Evolutionary conservation across 2,113 vertebrate genomes (phyloP), one percentile per base, ranked within the genome.

Genomic region (Tragelaphus strepsiceros): DNA sequence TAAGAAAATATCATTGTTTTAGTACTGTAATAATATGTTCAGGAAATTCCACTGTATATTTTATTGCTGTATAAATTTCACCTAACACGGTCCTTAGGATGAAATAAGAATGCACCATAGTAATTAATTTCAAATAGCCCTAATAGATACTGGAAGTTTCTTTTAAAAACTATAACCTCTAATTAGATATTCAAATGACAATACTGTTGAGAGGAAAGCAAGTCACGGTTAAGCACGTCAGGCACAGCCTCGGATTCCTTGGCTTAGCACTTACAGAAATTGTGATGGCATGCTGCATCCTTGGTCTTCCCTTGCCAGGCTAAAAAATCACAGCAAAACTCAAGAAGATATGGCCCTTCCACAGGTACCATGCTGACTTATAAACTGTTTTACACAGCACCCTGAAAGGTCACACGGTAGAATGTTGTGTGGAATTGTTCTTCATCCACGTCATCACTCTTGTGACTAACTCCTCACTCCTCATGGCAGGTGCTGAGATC

Each of bases 21-120:
- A 91, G 74, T 91, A 85, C 32, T 88, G 88, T 90, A 96, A 88
- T 96, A 96, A 64, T 96, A 97, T 96, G 96, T 54, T 83, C 90
- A 96, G 96, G 92, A 80, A 97, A 98, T 71, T 88, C 74, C 94
- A 97, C 54, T 53, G 10, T 21, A 13, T 95, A 90, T 91, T 90
- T 96, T 98, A 97, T 98, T 97, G 71, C 94, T 96, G 7, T 95
- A 28, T 95, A 97, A 96, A 97, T 95, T 96, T 98, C 85, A 94
- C 39, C 13, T 97, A 97, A 96, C 77, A 2, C 21, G 92, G 2
- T 95, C 14, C 71, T 91, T 97, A 89, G 58, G 21, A 95, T 77
- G 19, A 98, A 98, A 98, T 96, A 96, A 51, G 62, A 98, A 96
- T 96, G 17, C 43, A 97, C 26, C 78, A 90, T 89, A 54, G 95